Base-by-base conservation (phyloP, 37 sponge, comb jelly and placozoan species). In the Bolinopsis microptera region DNA sequence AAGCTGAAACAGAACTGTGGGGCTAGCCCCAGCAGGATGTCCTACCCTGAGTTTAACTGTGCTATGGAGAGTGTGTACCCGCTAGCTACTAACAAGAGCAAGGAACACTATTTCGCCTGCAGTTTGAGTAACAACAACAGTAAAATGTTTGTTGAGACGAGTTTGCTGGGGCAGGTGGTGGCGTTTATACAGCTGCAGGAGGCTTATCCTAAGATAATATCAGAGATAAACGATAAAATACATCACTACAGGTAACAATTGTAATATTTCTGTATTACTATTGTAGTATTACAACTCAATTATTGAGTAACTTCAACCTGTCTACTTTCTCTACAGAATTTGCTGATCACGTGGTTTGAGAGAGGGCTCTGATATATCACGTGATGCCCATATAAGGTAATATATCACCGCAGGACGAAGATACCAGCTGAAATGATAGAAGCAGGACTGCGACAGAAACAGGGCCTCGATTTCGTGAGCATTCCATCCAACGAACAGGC, bases 1-100 rank as follows among this genome's bases (percentile, higher is more conserved):
- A 86, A 86, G 36, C 30, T 86, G n/a, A 86, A 41, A 26, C 80
- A 77, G 90, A 41, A 39, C 61, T 86, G 38, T 25, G 48, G 61
- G 26, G 61, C 61, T 18, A 38, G 36, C 61, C 90, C 90, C 1
- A 39, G 3, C 61, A 33, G 8, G 38, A 86, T 86, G 90, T 16
- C n/a, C 28, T 39, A 39, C 26, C 34, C 31, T 1, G 90, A 86
- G 61, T 86, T 86, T 38, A 39, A 34, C 35, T 9, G 22, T 40
- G 90, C 36, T 3, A 86, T 86, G 90, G 90, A 86, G 61, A 40
- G 30, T 13, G 90, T 86, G 41, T 86, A 33, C 61, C 90, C 90
- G 30, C 32, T 86, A 30, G 90, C 90, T 27, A 86, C 90, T 26
- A 86, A 86, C 90, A 86, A 86, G 90, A 40, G 90, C 48, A 86